These are phyloP conservation scores for Aphodius granarius DNA, from an alignment of 2,888 invertebrate species.

Conservation along the genomic window DNA sequence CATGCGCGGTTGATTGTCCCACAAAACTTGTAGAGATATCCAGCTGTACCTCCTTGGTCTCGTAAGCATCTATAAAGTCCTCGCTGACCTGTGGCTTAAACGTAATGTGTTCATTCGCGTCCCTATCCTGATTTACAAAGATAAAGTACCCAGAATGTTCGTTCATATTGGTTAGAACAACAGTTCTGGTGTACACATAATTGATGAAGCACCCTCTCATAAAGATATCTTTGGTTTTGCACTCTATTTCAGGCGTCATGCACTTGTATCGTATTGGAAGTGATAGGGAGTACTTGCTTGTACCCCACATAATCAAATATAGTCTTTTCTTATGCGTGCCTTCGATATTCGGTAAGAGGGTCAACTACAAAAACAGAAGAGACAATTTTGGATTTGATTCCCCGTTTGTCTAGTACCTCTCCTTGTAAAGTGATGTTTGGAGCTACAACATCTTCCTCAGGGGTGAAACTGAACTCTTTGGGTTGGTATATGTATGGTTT, in stretches of 20 bases:
- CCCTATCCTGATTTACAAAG: slow-evolving; percentile 14
- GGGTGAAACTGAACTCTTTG: slow-evolving; percentile 59
- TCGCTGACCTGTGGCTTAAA: slow-evolving; percentile 43
- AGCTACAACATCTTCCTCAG: slow-evolving; percentile 54
- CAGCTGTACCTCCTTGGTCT: slow-evolving; percentile 49
- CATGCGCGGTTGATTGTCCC: slow-evolving; percentile 19
- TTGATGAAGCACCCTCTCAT: slow-evolving; percentile 63
- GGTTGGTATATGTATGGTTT: slow-evolving; percentile 57
- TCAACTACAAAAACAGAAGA: slow-evolving; percentile 52
- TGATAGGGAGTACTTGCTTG: slow-evolving; percentile 58
- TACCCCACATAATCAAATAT: slow-evolving; percentile 61
- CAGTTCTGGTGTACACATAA: slow-evolving; percentile 56
- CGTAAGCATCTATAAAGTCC: slow-evolving; percentile 55
- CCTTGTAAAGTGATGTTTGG: slow-evolving; percentile 55
- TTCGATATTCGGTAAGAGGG: slow-evolving; percentile 56
- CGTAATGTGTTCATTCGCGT: slow-evolving; percentile 4
- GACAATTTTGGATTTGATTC: neutral
- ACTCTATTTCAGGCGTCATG: slow-evolving; percentile 55
- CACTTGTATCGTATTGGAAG: slow-evolving; percentile 60
- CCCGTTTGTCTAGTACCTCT: slow-evolving; percentile 46
- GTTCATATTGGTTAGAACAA: slow-evolving; percentile 55
- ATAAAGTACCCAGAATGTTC: slow-evolving; percentile 55
- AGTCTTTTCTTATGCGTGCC: slow-evolving; percentile 17
- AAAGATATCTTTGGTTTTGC: slow-evolving; percentile 57
- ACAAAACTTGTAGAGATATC: slow-evolving; percentile 41